These are phyloP conservation scores for Streptopelia turtur DNA, from an alignment of 2,797 vertebrate species.

Conservation along the genomic window DNA sequence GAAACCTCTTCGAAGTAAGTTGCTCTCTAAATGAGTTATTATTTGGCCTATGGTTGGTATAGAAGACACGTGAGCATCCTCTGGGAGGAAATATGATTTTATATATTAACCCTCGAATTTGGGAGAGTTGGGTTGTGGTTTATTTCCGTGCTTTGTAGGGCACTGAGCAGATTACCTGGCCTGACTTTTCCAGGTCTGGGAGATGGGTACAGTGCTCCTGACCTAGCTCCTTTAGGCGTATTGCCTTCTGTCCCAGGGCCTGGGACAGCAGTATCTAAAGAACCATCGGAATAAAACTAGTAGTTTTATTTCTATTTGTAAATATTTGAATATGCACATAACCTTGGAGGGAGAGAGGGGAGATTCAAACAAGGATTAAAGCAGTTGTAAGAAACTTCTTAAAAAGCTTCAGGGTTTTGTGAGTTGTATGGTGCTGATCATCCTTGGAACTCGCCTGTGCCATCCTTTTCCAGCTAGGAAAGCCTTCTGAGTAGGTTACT, in stretches of 20 bases:
- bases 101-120: slow-evolving; percentile 29
- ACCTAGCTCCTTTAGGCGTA: neutral
- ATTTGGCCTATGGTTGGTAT: neutral
- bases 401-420: neutral
- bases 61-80: slow-evolving; percentile 48
- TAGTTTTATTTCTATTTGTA: neutral
- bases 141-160: neutral
- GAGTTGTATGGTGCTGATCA: neutral
- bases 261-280: neutral
- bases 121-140: neutral
- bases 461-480: neutral
- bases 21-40: slow-evolving; percentile 52
- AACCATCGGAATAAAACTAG: neutral
- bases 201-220: neutral
- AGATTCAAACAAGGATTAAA: slow-evolving; percentile 44
- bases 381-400: slow-evolving; percentile 53
- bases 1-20: slow-evolving; percentile 60
- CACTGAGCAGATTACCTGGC: neutral
- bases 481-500: neutral
- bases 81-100: slow-evolving; percentile 41
- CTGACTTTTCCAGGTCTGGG: neutral
- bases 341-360: slow-evolving; percentile 33
- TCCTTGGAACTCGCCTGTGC: neutral
- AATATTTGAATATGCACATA: slow-evolving; percentile 49
- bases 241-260: neutral